Evolutionary conservation across 2,888 invertebrate species (phyloP).

Genomic region (Agrotis puta): DNA sequence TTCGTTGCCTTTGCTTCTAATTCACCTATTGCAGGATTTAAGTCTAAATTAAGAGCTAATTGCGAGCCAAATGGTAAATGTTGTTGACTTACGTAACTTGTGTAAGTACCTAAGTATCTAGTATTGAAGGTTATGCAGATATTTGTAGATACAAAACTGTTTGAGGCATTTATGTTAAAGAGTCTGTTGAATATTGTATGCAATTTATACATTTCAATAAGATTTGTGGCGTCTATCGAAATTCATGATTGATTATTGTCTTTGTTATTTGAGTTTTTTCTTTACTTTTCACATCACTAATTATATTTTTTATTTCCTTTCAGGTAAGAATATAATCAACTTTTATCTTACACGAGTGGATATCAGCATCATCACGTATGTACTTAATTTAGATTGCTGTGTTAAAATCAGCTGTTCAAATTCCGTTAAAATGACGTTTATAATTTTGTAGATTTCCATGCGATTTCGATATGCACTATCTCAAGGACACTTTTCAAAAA

Average conservation of each 20-base stretch:
- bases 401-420: no score
- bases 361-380: slow-evolving; percentile 32
- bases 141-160: slow-evolving; percentile 26
- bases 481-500: no score
- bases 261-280: neutral
- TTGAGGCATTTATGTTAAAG: slow-evolving; percentile 42
- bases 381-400: neutral
- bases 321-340: slow-evolving; percentile 44
- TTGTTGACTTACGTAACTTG: slow-evolving; percentile 51
- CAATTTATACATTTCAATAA: slow-evolving; percentile 23
- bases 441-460: no score
- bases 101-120: slow-evolving; percentile 13
- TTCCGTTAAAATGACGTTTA: no score
- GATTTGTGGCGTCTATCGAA: neutral
- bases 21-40: slow-evolving; percentile 68
- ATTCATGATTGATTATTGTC: neutral
- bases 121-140: slow-evolving; percentile 37
- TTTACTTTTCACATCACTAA: neutral
- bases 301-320: slow-evolving; percentile 23
- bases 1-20: slow-evolving; percentile 65
- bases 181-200: slow-evolving; percentile 10
- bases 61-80: slow-evolving; percentile 50
- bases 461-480: no score
- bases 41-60: slow-evolving; percentile 65
- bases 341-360: neutral